These are phyloP conservation scores for Oxycera nigricornis DNA, from an alignment of 2,888 invertebrate species.

Conservation along the genomic window DNA sequence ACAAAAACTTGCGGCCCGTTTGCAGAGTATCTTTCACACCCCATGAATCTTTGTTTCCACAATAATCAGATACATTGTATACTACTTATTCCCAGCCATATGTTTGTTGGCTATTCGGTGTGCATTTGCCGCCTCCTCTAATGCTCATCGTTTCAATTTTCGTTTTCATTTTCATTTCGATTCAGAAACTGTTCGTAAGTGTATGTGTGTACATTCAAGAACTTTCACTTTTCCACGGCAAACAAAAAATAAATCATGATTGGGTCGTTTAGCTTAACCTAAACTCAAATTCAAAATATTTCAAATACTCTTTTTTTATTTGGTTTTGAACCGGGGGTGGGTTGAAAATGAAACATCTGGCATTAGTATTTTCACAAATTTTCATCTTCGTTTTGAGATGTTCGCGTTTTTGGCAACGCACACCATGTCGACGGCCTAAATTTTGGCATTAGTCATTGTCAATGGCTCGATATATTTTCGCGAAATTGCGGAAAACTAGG, in stretches of 20 bases:
- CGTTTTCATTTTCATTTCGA: conserved; percentile 27
- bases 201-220: conserved; percentile 5
- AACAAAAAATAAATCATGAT: conserved; percentile 7
- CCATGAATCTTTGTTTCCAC: too few species aligned
- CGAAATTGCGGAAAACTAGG: background rate
- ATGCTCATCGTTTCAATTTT: background rate
- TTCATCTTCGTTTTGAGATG: background rate
- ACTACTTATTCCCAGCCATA: too few species aligned
- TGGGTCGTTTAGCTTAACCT: background rate
- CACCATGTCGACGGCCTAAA: background rate
- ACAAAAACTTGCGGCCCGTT: too few species aligned
- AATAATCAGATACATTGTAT: too few species aligned
- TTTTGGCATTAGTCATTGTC: conserved; percentile 20
- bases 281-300: too few species aligned
- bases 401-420: background rate
- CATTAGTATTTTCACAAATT: too few species aligned
- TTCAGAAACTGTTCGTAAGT: background rate
- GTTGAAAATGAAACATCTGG: too few species aligned
- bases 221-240: conserved; percentile 36
- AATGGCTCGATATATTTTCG: conserved; percentile 26
- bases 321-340: too few species aligned
- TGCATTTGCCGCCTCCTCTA: too few species aligned
- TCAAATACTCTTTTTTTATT: background rate
- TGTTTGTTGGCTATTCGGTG: too few species aligned
- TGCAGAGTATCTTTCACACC: too few species aligned